Conservation (phyloP, 2,888 invertebrate species). For the Crematogaster levior region DNA sequence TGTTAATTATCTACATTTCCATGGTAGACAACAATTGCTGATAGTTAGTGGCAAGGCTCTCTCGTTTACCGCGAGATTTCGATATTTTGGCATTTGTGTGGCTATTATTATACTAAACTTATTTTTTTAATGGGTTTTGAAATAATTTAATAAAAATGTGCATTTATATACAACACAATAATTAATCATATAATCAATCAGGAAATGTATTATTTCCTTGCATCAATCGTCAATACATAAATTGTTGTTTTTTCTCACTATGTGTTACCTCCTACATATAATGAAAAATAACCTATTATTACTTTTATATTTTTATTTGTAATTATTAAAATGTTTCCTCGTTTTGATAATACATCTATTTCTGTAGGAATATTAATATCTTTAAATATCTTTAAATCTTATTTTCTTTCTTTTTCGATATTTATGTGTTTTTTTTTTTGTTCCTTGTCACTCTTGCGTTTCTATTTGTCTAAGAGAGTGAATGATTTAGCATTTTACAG, state of each 20-base stretch:
- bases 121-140: not conserved
- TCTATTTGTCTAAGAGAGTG: not conserved
- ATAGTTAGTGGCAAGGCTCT: constrained; percentile 65
- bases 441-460: not conserved
- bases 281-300: not conserved
- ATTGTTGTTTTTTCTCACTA: not conserved
- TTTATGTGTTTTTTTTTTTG: not conserved
- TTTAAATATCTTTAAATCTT: not conserved
- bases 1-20: constrained; percentile 46
- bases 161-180: not conserved
- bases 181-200: not conserved
- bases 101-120: not conserved
- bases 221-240: not conserved
- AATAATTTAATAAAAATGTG: not conserved
- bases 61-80: constrained; percentile 30
- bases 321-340: not conserved
- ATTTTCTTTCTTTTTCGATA: not conserved
- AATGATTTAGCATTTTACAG: not conserved
- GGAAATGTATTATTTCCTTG: not conserved
- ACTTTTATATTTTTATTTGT: not conserved
- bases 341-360: not conserved
- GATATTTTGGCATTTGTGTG: not conserved
- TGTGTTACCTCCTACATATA: not conserved
- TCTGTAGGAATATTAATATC: not conserved
- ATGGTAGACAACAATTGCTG: constrained; percentile 38